Conservation (phyloP, 2,888 invertebrate species). For the Carpatolechia fugitivella region DNA sequence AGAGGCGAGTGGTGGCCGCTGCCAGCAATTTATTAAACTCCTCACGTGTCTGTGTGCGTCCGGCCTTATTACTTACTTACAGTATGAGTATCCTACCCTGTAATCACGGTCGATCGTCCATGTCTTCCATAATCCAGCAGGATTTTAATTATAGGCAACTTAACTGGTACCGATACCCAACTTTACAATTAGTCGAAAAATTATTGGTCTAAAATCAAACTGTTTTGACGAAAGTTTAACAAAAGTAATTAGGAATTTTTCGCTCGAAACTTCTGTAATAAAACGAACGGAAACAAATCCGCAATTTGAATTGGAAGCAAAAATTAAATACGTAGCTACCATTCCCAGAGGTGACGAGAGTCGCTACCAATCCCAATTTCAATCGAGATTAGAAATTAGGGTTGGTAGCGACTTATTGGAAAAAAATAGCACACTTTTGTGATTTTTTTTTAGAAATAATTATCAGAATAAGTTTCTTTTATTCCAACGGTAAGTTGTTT, state of each 20-base stretch:
- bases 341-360: too few species aligned
- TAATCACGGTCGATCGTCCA: slow-evolving; percentile 2
- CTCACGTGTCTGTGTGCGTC: slow-evolving; percentile 3
- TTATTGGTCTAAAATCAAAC: too few species aligned
- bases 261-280: too few species aligned
- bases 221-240: too few species aligned
- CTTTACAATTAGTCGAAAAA: background rate
- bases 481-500: background rate
- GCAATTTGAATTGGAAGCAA: too few species aligned
- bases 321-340: too few species aligned
- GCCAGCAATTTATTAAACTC: slow-evolving; percentile 9
- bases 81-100: background rate
- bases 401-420: too few species aligned
- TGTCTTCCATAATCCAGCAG: background rate
- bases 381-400: too few species aligned
- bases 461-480: background rate
- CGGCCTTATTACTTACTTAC: background rate
- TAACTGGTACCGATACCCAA: background rate
- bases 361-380: too few species aligned
- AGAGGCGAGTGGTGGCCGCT: background rate
- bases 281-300: background rate
- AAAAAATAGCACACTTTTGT: too few species aligned
- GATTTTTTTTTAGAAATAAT: too few species aligned
- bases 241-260: too few species aligned
- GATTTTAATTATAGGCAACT: background rate